Base-by-base conservation (phyloP, 2,113 vertebrate genomes). In the Lutjanus erythropterus region DNA sequence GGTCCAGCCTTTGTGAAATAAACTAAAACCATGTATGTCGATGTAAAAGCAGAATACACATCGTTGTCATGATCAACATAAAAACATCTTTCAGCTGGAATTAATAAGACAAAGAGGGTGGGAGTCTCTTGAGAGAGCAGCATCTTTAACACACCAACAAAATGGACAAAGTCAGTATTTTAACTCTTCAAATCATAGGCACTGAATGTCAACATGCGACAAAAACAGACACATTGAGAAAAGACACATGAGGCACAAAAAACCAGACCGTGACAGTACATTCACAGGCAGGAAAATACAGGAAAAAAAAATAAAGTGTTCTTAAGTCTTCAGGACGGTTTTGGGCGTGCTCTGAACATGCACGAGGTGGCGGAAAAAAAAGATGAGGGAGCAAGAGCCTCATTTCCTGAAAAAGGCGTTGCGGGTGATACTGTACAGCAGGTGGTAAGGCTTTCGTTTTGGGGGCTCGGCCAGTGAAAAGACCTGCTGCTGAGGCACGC, bases 401-500 rank as follows among this genome's bases (percentile, higher is more conserved):
- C 88, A 98, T 78, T 99, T 99, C 92, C 92, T 96, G 87, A 98
- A 98, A 6, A 97, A 97, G 29, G 96, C 90, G 11, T 95, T 96
- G 72, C 97, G 97, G 68, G 96, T 96, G 90, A 99, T 95, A 66
- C 91, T 97, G 88, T 97, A 95, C 95, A 98, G 96, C 92, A 99
- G 95, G 39, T 97, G 95, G 0, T 97, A 94, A 0, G 97, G 96
- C 88, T 99, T 99, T 81, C 96, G 86, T 88, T 97, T 98, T 6
- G 90, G 93, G 72, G 98, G 98, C 60, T 99, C 98, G 0, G 96
- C 98, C 94, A 99, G 88, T 44, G 96, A 94, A 41, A 99, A 99
- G 50, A 99, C 98, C 87, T 98, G 97, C 89, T 99, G 98, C 92
- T 99, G 97, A 0, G 98, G 98, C 85, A 99, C 53, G 35, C 97